phyloP scores from a whole-genome alignment of 2,797 vertebrate species.

The Coilia nasus region DNA sequence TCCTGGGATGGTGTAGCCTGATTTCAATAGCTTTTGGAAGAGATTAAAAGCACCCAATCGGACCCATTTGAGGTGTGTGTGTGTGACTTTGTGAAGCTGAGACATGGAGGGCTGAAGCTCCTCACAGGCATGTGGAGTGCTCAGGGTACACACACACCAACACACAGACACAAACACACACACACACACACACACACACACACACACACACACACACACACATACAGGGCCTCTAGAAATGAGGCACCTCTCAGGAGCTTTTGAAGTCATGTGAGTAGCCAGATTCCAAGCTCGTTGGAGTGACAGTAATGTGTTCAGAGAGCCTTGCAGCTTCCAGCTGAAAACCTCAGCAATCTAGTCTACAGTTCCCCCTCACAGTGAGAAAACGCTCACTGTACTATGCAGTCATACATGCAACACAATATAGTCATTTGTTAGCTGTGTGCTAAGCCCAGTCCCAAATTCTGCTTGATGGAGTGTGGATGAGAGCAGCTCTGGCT shows the following conservation, averaged over 20 bases:
- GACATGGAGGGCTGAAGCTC: background rate
- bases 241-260: background rate
- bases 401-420: background rate
- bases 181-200: background rate
- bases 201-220: background rate
- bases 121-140: background rate
- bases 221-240: background rate
- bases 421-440: background rate
- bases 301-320: background rate
- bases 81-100: background rate
- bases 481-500: too few relatives aligned
- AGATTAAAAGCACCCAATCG: background rate
- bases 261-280: background rate
- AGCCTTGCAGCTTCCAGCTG: background rate
- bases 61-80: background rate
- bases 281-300: background rate
- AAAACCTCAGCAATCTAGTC: background rate
- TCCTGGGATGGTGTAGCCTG: slow-evolving; percentile 28
- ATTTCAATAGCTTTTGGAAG: slow-evolving; percentile 26
- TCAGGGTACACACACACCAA: background rate
- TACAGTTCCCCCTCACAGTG: background rate
- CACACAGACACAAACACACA: background rate
- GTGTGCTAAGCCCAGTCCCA: background rate
- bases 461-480: background rate
- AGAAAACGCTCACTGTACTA: background rate